Percentiles rank a stretch among this genome's conserved stretches.
Conservation (phyloP, 2,888 invertebrate genomes). For the Orchesellides sinensis region DNA sequence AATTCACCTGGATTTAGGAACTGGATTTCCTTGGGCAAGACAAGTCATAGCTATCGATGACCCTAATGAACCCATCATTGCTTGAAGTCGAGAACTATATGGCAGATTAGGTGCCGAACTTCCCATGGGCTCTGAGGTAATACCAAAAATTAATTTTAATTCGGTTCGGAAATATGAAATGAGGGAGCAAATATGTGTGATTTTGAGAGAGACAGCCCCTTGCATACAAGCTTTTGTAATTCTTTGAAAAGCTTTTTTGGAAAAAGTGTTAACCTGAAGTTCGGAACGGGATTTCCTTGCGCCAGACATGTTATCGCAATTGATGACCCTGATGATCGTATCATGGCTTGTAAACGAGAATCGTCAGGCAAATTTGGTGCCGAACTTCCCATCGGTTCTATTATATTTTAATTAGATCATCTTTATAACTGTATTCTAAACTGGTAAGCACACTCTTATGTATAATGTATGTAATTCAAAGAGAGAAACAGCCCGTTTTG, state of each 20-base stretch:
- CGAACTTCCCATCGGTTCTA: conserved; percentile 72
- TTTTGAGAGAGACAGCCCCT: conserved; percentile 32
- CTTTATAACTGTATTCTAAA: neutral
- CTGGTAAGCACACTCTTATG: too few species aligned
- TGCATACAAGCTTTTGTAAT: neutral
- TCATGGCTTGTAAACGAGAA: conserved; percentile 70
- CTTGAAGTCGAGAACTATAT: conserved; percentile 66
- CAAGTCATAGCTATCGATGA: conserved; percentile 56
- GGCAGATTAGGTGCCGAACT: conserved; percentile 71
- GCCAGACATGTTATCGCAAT: conserved; percentile 63
- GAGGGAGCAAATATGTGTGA: neutral
- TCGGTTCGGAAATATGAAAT: neutral
- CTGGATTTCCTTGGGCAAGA: conserved; percentile 62
- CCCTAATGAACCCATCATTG: conserved; percentile 58
- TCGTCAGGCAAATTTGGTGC: conserved; percentile 70
- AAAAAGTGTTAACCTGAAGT: conserved; percentile 50
- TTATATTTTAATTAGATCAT: neutral
- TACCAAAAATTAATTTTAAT: neutral
- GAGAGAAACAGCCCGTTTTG: conserved; percentile 2
- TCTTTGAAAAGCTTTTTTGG: too few species aligned
- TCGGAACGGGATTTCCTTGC: conserved; percentile 65
- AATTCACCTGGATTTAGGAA: conserved; percentile 51
- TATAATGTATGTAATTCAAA: neutral
- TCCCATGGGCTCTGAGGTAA: conserved; percentile 65
- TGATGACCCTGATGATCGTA: conserved; percentile 52